A percentile compares a stretch with the other conserved stretches of the same genome.
Conservation (phyloP, 2,113 vertebrate species). For the Cettia cetti region DNA sequence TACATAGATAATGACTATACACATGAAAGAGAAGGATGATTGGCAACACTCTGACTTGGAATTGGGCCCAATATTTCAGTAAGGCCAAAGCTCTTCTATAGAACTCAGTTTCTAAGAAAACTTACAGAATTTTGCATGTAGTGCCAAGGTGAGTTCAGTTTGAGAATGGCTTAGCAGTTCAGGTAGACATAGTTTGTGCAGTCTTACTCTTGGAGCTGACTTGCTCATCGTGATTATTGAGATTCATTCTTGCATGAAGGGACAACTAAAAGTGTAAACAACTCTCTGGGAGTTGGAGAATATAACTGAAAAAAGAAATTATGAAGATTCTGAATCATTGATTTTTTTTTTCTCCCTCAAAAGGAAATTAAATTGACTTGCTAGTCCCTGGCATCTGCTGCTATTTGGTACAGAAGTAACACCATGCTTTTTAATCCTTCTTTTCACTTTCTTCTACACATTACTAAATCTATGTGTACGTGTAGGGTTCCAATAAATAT, state of each 20-base stretch:
- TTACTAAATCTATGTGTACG: background rate
- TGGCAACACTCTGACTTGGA: background rate
- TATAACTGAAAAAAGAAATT: background rate
- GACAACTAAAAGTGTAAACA: background rate
- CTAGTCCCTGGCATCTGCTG: background rate
- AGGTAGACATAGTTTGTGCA: background rate
- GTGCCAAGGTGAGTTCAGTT: background rate
- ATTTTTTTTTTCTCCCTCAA: background rate
- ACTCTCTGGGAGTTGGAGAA: background rate
- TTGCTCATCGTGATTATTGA: background rate
- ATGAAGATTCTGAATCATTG: background rate
- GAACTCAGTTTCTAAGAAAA: background rate
- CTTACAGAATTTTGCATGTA: background rate
- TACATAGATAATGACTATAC: background rate
- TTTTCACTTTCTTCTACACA: background rate
- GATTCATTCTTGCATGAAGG: background rate
- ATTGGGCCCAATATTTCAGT: background rate
- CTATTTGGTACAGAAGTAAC: background rate
- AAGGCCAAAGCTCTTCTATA: background rate
- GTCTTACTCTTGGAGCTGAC: background rate
- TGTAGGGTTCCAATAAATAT: background rate
- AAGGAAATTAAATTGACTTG: conserved; percentile 1
- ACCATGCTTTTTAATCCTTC: background rate
- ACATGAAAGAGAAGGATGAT: background rate
- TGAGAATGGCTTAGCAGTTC: background rate